Conservation (phyloP, 2,888 invertebrate genomes). For the Chromoteleia sp. region DNA sequence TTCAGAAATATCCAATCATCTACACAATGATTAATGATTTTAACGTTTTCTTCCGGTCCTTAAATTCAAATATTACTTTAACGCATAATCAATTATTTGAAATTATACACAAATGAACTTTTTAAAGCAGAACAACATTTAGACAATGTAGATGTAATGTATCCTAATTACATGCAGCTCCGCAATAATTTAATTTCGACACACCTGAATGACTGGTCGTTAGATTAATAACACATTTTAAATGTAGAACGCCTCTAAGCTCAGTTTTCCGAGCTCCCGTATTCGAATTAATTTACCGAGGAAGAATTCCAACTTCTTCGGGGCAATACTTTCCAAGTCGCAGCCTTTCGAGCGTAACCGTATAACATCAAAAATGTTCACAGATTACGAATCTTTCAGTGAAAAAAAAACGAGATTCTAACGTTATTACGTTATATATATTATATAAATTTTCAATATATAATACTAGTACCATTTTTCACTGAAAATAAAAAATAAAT, state of each 20-base stretch:
- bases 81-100: conserved; percentile 3
- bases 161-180: background rate
- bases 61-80: too few relatives aligned
- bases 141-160: background rate
- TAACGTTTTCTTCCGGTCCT: background rate
- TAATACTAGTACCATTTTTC: too few relatives aligned
- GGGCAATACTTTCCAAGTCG: conserved; percentile 43
- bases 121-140: background rate
- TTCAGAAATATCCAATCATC: too few relatives aligned
- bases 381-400: conserved; percentile 6
- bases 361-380: background rate
- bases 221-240: conserved; percentile 39
- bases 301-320: conserved; percentile 45
- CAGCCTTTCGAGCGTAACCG: conserved; percentile 41
- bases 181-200: conserved; percentile 24
- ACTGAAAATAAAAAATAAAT: too few relatives aligned
- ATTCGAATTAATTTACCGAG: conserved; percentile 41
- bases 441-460: too few relatives aligned
- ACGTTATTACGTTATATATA: too few relatives aligned
- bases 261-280: conserved; percentile 25
- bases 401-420: background rate
- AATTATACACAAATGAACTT: background rate
- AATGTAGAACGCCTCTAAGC: conserved; percentile 6
- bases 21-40: too few relatives aligned
- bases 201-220: conserved; percentile 22